Evolutionary conservation across 2,888 invertebrate genomes (phyloP).

Genomic region (Scaeva pyrastri): DNA sequence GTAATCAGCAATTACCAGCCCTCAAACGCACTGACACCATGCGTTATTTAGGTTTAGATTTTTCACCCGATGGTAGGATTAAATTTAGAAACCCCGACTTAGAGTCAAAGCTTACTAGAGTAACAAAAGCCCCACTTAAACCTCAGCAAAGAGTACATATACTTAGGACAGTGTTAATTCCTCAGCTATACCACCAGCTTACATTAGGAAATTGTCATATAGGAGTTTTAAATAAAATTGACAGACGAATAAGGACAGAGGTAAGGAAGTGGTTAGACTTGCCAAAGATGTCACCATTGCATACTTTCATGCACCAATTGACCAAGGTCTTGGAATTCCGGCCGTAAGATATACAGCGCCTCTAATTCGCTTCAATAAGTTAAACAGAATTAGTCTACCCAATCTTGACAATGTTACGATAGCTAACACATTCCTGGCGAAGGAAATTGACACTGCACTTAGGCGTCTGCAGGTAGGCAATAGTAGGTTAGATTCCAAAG

Average conservation of each 20-base stretch:
- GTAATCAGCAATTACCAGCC: neutral
- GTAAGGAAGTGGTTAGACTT: too few species aligned
- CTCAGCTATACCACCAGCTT: neutral
- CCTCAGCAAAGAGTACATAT: neutral
- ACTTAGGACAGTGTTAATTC: neutral
- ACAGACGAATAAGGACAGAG: too few species aligned
- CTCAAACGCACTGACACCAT: neutral
- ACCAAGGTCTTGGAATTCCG: too few species aligned
- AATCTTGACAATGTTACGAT: too few species aligned
- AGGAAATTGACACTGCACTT: too few species aligned
- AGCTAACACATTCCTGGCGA: too few species aligned
- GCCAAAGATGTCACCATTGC: too few species aligned
- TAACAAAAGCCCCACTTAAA: neutral
- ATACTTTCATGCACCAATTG: fast-evolving
- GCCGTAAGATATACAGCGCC: too few species aligned
- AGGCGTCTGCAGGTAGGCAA: too few species aligned
- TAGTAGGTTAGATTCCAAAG: too few species aligned
- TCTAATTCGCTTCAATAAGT: too few species aligned
- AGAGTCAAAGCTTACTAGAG: neutral
- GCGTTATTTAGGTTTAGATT: neutral
- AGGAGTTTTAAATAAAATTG: neutral
- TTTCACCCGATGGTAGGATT: neutral
- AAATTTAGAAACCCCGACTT: neutral
- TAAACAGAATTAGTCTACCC: too few species aligned
- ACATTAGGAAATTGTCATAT: neutral